phyloP scores from a whole-genome alignment of 1,140 invertebrate species.

The Platorchestia sp. region DNA sequence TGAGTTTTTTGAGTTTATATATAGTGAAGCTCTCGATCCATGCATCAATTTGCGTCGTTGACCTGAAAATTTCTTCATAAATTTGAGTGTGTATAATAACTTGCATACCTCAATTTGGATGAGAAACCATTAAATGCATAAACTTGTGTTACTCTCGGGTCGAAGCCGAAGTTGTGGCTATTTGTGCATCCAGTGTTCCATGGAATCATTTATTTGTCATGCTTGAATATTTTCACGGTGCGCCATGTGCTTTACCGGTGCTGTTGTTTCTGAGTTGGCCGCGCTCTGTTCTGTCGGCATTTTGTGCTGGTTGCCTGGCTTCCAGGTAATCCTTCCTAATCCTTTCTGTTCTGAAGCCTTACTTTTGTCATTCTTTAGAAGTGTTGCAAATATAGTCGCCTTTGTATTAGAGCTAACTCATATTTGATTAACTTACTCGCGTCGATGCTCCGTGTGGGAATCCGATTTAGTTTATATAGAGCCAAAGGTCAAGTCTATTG shows the following conservation, averaged over 20 bases:
- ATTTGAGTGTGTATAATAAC: not conserved
- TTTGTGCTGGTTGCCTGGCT: not conserved
- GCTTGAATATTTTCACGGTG: not conserved
- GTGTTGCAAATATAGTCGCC: not conserved
- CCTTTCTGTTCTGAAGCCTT: not conserved
- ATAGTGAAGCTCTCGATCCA: not conserved
- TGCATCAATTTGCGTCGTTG: not conserved
- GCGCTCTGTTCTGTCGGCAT: not conserved
- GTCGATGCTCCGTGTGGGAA: not conserved
- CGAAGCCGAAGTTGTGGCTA: not conserved
- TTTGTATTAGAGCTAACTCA: not conserved
- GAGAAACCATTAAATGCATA: not conserved
- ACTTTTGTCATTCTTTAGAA: not conserved
- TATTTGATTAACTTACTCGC: not conserved
- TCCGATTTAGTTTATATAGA: not conserved
- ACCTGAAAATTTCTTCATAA: not conserved
- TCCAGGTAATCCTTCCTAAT: not conserved
- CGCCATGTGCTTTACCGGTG: not conserved
- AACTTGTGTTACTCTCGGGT: not conserved
- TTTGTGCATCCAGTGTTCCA: not conserved
- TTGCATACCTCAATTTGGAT: not conserved
- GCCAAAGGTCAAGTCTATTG: not conserved
- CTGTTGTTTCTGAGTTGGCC: not conserved
- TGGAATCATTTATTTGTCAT: not conserved
- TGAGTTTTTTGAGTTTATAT: not conserved